Conservation (phyloP, 1,140 invertebrate genomes). For the Bacillus rossius region DNA sequence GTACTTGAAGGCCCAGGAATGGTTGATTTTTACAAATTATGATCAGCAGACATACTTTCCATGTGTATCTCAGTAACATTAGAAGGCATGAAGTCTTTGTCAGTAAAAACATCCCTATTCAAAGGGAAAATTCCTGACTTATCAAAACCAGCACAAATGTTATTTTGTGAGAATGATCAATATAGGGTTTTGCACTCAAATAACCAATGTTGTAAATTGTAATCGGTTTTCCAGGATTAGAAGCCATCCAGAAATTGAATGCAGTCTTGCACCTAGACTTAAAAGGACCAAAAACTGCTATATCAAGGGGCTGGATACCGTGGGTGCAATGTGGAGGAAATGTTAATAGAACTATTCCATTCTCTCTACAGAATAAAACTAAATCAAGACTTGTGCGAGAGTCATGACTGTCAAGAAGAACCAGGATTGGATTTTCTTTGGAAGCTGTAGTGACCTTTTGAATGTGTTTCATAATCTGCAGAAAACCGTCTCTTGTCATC, state of each 20-base stretch:
- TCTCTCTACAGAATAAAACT: slow-evolving; percentile 19
- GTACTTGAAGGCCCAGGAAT: not conserved
- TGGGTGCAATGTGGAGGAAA: slow-evolving; percentile 33
- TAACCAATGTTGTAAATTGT: slow-evolving; percentile 33
- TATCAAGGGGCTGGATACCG: slow-evolving; percentile 41
- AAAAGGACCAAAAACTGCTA: slow-evolving; percentile 34
- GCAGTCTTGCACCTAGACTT: slow-evolving; percentile 44
- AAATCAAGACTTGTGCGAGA: slow-evolving; percentile 12
- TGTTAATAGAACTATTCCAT: slow-evolving; percentile 32
- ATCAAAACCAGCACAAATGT: slow-evolving; percentile 30
- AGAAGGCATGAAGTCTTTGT: slow-evolving; percentile 34
- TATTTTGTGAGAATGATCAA: slow-evolving; percentile 29
- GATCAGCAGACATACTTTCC: not conserved
- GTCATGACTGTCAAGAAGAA: slow-evolving; percentile 29
- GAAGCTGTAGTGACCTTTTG: slow-evolving; percentile 24
- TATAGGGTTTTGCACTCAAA: slow-evolving; percentile 24
- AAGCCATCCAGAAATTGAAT: slow-evolving; percentile 24
- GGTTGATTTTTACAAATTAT: not conserved
- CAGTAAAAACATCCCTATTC: slow-evolving; percentile 27
- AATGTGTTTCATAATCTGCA: slow-evolving; percentile 43
- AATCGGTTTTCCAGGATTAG: slow-evolving; percentile 28
- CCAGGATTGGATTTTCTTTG: slow-evolving; percentile 16
- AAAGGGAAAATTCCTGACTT: slow-evolving; percentile 28
- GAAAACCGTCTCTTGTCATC: slow-evolving; percentile 41
- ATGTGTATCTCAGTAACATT: slow-evolving; percentile 33